Percentiles rank a stretch among this genome's conserved stretches.
phyloP scores from a whole-genome alignment of 1,140 invertebrate genomes.

The Ceratina australensis region DNA sequence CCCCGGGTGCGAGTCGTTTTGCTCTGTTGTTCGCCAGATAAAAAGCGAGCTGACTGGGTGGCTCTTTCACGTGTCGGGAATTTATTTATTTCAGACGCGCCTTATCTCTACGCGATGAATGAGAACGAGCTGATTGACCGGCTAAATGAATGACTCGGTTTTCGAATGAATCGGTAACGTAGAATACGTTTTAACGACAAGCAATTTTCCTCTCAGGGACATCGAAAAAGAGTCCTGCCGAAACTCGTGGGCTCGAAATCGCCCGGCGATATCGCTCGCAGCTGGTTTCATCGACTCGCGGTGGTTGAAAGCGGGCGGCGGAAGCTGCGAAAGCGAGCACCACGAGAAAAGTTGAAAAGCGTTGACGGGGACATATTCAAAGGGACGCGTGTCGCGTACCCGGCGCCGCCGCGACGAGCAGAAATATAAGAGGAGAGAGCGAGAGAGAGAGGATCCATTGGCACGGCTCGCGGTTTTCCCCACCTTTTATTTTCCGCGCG shows the following conservation, averaged over 20 bases:
- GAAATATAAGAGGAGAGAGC: too few relatives aligned
- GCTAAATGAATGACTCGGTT: too few relatives aligned
- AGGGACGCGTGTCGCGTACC: constrained; percentile 35
- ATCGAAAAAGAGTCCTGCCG: too few relatives aligned
- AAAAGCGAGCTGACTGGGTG: not conserved
- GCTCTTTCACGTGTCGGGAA: not conserved
- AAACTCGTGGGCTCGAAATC: not conserved
- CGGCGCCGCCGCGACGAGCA: constrained; percentile 14
- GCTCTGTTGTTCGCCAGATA: not conserved
- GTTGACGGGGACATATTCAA: constrained; percentile 43
- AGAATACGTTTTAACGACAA: too few relatives aligned
- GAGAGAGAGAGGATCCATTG: constrained; percentile 48
- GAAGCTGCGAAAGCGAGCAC: not conserved
- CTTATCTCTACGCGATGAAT: too few relatives aligned
- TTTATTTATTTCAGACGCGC: not conserved
- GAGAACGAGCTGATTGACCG: too few relatives aligned
- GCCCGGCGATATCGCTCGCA: not conserved
- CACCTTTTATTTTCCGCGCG: constrained; percentile 25
- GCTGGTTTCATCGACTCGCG: constrained; percentile 20
- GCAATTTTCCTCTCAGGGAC: too few relatives aligned
- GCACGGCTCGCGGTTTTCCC: constrained; percentile 8
- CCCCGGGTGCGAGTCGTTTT: not conserved
- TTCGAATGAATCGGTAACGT: too few relatives aligned
- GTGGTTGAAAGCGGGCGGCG: constrained; percentile 21
- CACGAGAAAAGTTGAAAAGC: constrained; percentile 33